Percentiles rank a stretch among this genome's conserved stretches.
Evolutionary conservation across 2,888 invertebrate species (phyloP).

Genomic region (Stenodera caucasica): DNA sequence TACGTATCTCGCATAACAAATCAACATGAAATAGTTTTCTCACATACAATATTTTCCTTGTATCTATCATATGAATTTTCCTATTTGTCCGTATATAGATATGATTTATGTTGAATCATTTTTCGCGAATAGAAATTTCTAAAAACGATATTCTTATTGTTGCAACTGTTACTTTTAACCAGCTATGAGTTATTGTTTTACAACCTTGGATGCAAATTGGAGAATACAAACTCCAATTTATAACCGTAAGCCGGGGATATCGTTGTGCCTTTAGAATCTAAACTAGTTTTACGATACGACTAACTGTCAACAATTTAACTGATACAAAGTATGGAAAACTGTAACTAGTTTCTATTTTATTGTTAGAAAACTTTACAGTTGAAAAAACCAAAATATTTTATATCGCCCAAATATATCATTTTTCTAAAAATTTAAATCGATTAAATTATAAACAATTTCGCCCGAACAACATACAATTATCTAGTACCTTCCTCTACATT

Average conservation of each 20-base stretch:
- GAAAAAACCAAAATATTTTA: too few species aligned
- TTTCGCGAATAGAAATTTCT: constrained; percentile 8
- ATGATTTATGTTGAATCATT: constrained; percentile 4
- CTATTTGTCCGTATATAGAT: neutral
- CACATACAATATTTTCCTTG: neutral
- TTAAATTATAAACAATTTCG: too few species aligned
- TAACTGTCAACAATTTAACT: constrained; percentile 23
- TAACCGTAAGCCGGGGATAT: constrained; percentile 31
- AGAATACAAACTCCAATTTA: constrained; percentile 34
- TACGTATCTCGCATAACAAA: neutral
- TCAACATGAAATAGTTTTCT: neutral
- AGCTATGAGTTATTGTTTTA: constrained; percentile 33
- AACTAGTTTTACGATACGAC: constrained; percentile 31
- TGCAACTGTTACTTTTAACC: constrained; percentile 30
- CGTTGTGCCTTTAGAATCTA: constrained; percentile 31
- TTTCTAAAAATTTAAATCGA: too few species aligned
- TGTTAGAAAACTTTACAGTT: neutral
- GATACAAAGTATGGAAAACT: constrained; percentile 23
- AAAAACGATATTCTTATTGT: constrained; percentile 13
- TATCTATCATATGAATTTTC: neutral
- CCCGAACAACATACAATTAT: too few species aligned
- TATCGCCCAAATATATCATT: too few species aligned
- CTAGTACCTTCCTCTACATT: constrained; percentile 27
- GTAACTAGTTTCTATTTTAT: neutral
- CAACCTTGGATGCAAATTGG: constrained; percentile 34